phyloP scores from a whole-genome alignment of 2,113 vertebrate species.

The Pavo muticus region DNA sequence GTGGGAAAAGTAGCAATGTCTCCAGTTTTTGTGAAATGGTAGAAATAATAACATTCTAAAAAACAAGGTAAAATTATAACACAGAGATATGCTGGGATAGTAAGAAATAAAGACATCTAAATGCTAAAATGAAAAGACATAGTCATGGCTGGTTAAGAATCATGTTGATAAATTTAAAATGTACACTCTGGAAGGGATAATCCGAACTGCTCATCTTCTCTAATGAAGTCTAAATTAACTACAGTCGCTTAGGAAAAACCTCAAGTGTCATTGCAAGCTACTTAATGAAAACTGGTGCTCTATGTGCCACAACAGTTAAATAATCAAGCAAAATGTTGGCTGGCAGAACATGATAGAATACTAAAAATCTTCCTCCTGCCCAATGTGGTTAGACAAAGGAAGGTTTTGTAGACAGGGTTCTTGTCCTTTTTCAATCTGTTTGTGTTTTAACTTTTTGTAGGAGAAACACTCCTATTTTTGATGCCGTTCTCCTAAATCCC shows the following conservation, averaged over 20 bases:
- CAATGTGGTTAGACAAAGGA: background rate
- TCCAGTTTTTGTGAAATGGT: background rate
- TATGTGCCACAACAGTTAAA: background rate
- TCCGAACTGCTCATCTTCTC: background rate
- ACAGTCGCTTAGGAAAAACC: background rate
- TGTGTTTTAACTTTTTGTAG: background rate
- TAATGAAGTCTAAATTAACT: background rate
- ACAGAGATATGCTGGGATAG: background rate
- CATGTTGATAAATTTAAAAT: background rate
- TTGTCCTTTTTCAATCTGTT: background rate
- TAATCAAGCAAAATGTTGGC: background rate
- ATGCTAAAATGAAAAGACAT: background rate
- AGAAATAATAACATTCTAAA: background rate
- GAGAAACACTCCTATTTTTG: background rate
- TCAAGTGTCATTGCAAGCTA: background rate
- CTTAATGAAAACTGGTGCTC: background rate
- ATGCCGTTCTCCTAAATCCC: background rate
- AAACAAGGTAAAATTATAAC: background rate
- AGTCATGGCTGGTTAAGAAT: background rate
- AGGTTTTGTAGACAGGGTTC: background rate
- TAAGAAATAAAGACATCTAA: background rate
- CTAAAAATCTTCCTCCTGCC: background rate
- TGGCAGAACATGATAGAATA: background rate
- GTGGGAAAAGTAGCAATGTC: background rate
- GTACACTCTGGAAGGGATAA: background rate